phyloP scores from a whole-genome alignment of 2,113 vertebrate species.

The Campylomormyrus tamandua region DNA sequence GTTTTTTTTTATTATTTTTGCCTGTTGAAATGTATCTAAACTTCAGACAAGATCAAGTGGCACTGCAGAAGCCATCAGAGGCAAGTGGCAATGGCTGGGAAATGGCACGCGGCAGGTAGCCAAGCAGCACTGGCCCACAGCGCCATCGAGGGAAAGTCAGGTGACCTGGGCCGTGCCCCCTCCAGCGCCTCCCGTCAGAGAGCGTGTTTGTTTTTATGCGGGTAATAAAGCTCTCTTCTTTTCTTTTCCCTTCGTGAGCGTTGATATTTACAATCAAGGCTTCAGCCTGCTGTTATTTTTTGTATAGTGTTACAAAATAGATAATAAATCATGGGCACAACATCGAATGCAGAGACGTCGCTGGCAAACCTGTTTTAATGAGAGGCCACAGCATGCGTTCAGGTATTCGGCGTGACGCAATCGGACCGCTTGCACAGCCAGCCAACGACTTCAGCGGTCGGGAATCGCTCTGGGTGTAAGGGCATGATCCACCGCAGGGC shows the following conservation, averaged over 20 bases:
- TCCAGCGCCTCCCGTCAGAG: neutral
- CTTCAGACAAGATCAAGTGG: neutral
- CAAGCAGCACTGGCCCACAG: neutral
- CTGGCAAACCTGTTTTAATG: neutral
- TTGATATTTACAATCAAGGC: neutral
- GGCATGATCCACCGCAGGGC: neutral
- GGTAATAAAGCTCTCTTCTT: neutral
- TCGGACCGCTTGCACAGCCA: neutral
- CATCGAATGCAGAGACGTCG: neutral
- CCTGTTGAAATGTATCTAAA: neutral
- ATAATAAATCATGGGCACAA: neutral
- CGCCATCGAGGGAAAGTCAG: neutral
- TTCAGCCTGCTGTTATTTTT: neutral
- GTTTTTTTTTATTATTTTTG: neutral
- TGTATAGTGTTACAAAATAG: constrained; percentile 2
- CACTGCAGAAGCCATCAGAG: neutral
- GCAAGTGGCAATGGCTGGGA: neutral
- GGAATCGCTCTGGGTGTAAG: neutral
- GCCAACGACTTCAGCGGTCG: neutral
- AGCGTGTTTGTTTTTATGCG: neutral
- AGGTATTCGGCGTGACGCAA: neutral
- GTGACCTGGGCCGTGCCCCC: neutral
- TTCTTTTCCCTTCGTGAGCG: neutral
- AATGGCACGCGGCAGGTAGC: neutral
- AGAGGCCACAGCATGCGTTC: neutral